Base-by-base conservation (phyloP, 2,797 vertebrate genomes). In the Buceros bicornis region DNA sequence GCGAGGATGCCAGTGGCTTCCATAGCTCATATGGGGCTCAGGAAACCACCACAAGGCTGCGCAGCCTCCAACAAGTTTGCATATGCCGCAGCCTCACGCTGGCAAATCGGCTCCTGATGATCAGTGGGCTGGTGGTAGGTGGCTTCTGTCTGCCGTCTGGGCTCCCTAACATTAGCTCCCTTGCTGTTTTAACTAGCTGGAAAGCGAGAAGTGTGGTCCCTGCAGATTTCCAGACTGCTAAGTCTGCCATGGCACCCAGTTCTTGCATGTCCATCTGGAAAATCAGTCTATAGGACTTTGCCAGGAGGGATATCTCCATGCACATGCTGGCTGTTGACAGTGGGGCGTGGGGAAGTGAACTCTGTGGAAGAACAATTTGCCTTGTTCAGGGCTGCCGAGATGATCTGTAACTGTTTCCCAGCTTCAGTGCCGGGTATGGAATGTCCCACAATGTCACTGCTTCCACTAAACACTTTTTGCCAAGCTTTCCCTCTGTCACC, bases 21-120 rank as follows among this genome's bases (percentile, higher is more conserved):
- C 8, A 2, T 29, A 88, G 47, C 56, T 43, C 4, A 0, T 8
- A 33, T 2, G 7, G 37, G 29, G 21, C 22, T 89, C 29, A 28
- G 58, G 33, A 57, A n/a, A 79, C 11, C 43, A 56, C n/a, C 0
- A 1, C 16, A 1, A 26, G 28, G n/a, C 78, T 66, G 43, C 1
- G 1, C 18, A 76, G n/a, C 35, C 45, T 73, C 61, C 29, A 42
- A 21, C 5, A 24, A 19, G 17, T 42, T 31, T 1, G 1, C 13
- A 4, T 65, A 83, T 80, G 51, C 8, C 2, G 1, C 47, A 51
- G 72, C 8, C 11, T 94, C 8, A 11, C 3, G 0, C 6, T 43
- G 43, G 60, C 54, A 33, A 33, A 7, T 24, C 1, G 1, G 29
- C 11, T 54, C 31, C 24, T 1, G 1, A 6, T 0, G 0, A 48